Base-by-base conservation (phyloP, 2,888 invertebrate genomes). In the Rhagonycha fulva region DNA sequence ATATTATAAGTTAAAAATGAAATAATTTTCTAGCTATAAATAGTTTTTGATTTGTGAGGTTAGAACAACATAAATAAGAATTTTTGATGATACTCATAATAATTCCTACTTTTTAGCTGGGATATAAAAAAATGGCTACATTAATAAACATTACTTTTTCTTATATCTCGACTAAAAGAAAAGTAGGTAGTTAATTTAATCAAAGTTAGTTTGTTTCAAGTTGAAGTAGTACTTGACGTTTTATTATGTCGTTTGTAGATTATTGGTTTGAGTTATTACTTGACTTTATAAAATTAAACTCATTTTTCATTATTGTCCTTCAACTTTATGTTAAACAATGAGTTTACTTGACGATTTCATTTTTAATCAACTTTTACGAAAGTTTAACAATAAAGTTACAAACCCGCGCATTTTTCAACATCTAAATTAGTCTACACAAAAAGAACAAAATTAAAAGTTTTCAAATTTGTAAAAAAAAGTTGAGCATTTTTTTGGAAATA, bases 191-290 rank as follows among this genome's bases (percentile, higher is more conserved):
- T 47, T 47, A 47, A 81, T 81, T 81, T 81, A 81, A 81, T 81
- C 81, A 81, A 78, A 76, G 77, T 78, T 75, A 79, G 75, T 77
- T 75, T 75, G 72, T 75, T 74, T 47, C 72, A 75, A 62, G 76
- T 71, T 77, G 73, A 73, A 76, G 78, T 74, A 79, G 79, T 80
- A 71, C 80, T 78, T 77, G 12, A 74, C 76, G 74, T 80, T 80
- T 80, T 80, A 80, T 80, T 79, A 79, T 76, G 76, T 78, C 77
- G 75, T 77, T 75, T 77, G 77, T 75, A 77, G 75, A 77, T 77
- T 77, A 77, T 77, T 77, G 74, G 47, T 77, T 77, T 70, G 69
- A 75, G 75, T 62, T 77, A 77, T 77, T 77, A 77, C 77, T 77
- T 72, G 72, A 72, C 75, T 77, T 77, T 71, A 71, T 72, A 72